phyloP scores from a whole-genome alignment of 1,140 invertebrate genomes.

The Drosophila cardini region DNA sequence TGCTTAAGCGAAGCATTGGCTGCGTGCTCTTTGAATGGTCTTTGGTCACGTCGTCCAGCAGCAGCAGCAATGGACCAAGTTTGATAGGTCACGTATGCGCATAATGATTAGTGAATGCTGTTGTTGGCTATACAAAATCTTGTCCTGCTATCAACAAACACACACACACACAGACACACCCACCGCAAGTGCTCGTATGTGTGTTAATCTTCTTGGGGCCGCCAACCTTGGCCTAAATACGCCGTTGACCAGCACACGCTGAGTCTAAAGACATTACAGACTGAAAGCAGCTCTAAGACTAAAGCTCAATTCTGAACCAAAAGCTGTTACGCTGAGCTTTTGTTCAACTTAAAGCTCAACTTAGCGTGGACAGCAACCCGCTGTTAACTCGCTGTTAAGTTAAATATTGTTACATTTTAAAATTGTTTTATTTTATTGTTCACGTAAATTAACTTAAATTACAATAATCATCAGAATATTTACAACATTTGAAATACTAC shows the following conservation, averaged over 20 bases:
- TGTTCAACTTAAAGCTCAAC: conserved; percentile 19
- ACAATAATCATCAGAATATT: conserved; percentile 79
- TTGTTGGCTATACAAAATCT: conserved; percentile 49
- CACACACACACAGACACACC: conserved; percentile 6
- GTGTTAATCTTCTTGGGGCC: conserved; percentile 57
- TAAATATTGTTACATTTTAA: neutral
- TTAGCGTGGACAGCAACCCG: conserved; percentile 43
- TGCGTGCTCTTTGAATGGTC: conserved; percentile 40
- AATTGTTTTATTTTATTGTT: conserved; percentile 61
- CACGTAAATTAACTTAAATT: conserved; percentile 81
- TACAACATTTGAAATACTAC: conserved; percentile 81
- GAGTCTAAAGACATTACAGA: neutral
- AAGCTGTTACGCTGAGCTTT: conserved; percentile 14
- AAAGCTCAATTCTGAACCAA: conserved; percentile 10
- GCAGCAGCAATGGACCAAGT: conserved; percentile 22
- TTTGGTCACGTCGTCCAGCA: conserved; percentile 53
- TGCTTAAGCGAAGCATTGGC: conserved; percentile 14
- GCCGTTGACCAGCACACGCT: conserved; percentile 5
- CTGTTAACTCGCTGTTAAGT: conserved; percentile 6
- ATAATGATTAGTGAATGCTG: conserved; percentile 50
- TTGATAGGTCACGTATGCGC: conserved; percentile 74
- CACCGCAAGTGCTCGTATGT: neutral
- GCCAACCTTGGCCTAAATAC: conserved; percentile 74
- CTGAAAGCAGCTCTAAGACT: conserved; percentile 34
- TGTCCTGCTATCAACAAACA: conserved; percentile 60